phyloP scores from a whole-genome alignment of 2,113 vertebrate genomes.

The Thermophis baileyi region DNA sequence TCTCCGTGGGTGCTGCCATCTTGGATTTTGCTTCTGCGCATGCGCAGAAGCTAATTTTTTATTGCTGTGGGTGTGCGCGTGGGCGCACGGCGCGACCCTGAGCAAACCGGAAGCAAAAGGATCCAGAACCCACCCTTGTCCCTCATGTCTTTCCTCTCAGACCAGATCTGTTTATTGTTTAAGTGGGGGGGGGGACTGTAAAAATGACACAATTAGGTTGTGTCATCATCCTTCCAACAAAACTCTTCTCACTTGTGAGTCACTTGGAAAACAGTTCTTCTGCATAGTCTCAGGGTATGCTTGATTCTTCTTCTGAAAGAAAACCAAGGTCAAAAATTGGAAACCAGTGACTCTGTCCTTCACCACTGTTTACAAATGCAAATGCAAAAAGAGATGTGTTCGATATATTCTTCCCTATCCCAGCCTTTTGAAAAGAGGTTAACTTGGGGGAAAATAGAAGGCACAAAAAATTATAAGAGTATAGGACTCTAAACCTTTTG shows the following conservation, averaged over 20 bases:
- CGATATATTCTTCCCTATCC: neutral
- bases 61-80: too few species aligned
- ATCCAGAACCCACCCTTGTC: too few species aligned
- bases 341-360: neutral
- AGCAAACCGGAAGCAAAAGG: too few species aligned
- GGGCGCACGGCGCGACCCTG: too few species aligned
- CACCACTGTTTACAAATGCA: neutral
- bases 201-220: conserved; percentile 38
- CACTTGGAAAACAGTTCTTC: neutral
- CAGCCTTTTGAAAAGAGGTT: neutral
- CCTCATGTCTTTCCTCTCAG: conserved; percentile 26
- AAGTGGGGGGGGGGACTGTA: conserved; percentile 34
- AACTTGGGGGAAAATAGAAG: neutral
- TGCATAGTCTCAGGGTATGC: neutral
- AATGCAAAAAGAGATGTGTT: neutral
- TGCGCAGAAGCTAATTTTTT: too few species aligned
- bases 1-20: too few species aligned
- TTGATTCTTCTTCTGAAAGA: conserved; percentile 16
- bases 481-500: neutral
- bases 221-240: conserved; percentile 19
- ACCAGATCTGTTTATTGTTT: conserved; percentile 46
- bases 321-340: neutral
- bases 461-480: neutral
- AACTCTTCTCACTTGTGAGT: conserved; percentile 28
- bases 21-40: too few species aligned